Conservation (phyloP, 2,888 invertebrate genomes). For the Stramonita haemastoma region DNA sequence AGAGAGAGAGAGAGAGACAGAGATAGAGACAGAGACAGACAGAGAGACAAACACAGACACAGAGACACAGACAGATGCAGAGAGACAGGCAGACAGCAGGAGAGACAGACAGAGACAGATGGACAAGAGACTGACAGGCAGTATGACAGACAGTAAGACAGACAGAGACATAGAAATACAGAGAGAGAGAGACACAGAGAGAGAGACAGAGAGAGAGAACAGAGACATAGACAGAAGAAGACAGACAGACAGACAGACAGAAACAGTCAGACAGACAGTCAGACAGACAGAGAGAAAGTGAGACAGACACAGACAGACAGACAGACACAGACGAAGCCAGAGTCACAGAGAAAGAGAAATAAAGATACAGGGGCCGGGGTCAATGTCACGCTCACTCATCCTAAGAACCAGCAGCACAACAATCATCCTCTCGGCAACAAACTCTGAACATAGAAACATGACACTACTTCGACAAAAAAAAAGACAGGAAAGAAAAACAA, state of each 20-base stretch:
- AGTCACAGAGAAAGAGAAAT: not conserved
- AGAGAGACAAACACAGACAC: not conserved
- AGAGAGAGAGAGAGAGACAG: no score
- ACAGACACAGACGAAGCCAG: not conserved
- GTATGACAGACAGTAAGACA: not conserved
- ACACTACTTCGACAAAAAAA: not conserved
- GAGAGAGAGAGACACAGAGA: not conserved
- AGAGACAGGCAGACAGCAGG: not conserved
- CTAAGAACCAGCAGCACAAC: no score
- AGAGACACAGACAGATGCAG: not conserved
- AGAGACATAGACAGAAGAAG: conserved; percentile 17
- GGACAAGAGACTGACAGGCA: no score
- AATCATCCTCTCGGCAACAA: no score
- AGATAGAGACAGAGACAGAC: not conserved
- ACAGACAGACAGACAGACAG: conserved; percentile 23
- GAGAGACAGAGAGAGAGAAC: not conserved
- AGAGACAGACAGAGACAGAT: not conserved
- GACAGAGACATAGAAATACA: not conserved
- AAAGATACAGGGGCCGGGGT: not conserved
- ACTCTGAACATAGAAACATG: no score
- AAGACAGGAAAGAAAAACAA: not conserved
- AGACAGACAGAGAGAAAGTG: not conserved
- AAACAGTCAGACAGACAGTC: not conserved
- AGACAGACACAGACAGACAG: not conserved
- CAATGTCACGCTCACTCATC: no score